Conservation (phyloP, 1,140 invertebrate genomes). For the Coptotermes formosanus region DNA sequence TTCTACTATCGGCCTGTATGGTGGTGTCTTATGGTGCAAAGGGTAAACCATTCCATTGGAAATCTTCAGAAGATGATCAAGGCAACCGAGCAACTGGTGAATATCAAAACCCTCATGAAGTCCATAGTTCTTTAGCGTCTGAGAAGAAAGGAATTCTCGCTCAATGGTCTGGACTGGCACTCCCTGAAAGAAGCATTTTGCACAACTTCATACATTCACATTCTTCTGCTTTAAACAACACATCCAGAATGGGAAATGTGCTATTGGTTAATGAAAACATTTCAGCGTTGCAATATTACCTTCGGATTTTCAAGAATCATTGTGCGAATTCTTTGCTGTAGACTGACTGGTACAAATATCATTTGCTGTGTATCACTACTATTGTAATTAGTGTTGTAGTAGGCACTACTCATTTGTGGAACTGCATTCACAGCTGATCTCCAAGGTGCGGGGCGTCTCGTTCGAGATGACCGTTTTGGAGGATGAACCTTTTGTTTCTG, state of each 20-base stretch:
- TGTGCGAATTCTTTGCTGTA: neutral
- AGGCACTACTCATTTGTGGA: neutral
- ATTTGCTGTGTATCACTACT: neutral
- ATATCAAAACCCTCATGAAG: neutral
- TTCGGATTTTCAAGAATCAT: neutral
- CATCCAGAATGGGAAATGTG: too few species aligned
- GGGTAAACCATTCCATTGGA: neutral
- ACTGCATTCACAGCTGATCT: neutral
- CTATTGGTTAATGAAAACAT: too few species aligned
- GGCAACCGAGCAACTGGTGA: neutral
- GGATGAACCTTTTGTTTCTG: neutral
- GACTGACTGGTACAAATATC: neutral
- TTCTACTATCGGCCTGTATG: neutral
- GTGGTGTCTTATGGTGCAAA: neutral
- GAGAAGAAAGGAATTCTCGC: neutral
- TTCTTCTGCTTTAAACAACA: too few species aligned
- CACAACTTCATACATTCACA: too few species aligned
- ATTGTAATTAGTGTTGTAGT: neutral
- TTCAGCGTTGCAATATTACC: neutral
- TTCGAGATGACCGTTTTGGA: neutral
- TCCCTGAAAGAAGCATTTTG: neutral
- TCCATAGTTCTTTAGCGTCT: slow-evolving; percentile 3
- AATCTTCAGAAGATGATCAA: neutral
- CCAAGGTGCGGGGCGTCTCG: neutral
- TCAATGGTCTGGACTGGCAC: neutral